Conservation (phyloP, 2,888 invertebrate species). For the Venustoraphidia nigricollis region DNA sequence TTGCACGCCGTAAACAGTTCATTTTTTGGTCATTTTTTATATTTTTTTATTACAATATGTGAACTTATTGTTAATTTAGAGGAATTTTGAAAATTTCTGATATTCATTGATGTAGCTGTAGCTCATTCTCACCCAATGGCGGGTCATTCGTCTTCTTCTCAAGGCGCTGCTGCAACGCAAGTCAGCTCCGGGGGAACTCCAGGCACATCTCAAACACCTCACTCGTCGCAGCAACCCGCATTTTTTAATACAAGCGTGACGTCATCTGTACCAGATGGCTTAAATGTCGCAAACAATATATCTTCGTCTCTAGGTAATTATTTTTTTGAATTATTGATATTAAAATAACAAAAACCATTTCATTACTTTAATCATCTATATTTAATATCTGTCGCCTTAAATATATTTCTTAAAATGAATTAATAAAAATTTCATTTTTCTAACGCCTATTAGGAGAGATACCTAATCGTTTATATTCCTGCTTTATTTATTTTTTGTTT, state of each 20-base stretch:
- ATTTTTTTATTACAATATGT: too few species aligned
- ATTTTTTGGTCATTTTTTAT: too few species aligned
- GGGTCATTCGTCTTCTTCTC: slow-evolving; percentile 1
- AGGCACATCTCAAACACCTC: slow-evolving; percentile 27
- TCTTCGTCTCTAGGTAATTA: slow-evolving; percentile 1
- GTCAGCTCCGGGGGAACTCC: slow-evolving; percentile 13
- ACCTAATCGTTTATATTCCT: too few species aligned
- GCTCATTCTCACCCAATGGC: slow-evolving; percentile 26
- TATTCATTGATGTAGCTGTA: slow-evolving; percentile 20
- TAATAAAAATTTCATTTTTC: too few species aligned
- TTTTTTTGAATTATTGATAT: not conserved
- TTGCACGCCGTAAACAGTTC: too few species aligned
- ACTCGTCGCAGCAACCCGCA: slow-evolving; percentile 21
- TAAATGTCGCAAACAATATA: not conserved
- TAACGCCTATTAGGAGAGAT: too few species aligned
- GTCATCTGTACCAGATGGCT: not conserved
- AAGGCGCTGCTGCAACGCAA: too few species aligned
- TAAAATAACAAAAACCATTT: not conserved
- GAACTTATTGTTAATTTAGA: too few species aligned
- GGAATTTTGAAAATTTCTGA: not conserved
- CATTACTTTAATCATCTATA: too few species aligned
- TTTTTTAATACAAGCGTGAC: not conserved
- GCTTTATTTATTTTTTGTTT: too few species aligned
- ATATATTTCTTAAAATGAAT: too few species aligned
- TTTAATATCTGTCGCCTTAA: too few species aligned